These are phyloP conservation scores for Lota lota DNA, from an alignment of 2,113 vertebrate genomes.

Conservation along the genomic window DNA sequence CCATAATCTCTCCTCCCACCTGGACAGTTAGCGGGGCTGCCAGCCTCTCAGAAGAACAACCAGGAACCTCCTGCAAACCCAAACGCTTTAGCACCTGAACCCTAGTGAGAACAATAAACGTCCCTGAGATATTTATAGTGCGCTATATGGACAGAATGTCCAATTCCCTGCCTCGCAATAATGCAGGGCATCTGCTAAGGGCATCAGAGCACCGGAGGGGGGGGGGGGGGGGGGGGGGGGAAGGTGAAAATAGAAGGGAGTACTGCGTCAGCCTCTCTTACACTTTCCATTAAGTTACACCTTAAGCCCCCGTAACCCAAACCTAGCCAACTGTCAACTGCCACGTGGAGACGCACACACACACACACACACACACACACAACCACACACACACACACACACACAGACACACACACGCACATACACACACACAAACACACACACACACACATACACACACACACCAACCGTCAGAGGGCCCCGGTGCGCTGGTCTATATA, in stretches of 20 bases:
- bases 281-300: slow-evolving; percentile 66
- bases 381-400: not conserved
- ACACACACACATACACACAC: too few species aligned
- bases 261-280: slow-evolving; percentile 54
- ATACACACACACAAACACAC: slow-evolving; percentile 6
- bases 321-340: slow-evolving; percentile 39
- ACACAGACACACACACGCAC: slow-evolving; percentile 12
- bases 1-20: slow-evolving; percentile 60
- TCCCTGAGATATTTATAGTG: slow-evolving; percentile 91
- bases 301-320: slow-evolving; percentile 55
- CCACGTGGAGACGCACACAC: slow-evolving; percentile 16
- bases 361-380: too few species aligned
- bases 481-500: too few species aligned
- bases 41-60: slow-evolving; percentile 24
- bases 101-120: slow-evolving; percentile 92
- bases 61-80: slow-evolving; percentile 67
- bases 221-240: slow-evolving; percentile 47
- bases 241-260: slow-evolving; percentile 78
- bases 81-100: slow-evolving; percentile 94
- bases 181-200: slow-evolving; percentile 86
- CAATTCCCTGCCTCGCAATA: slow-evolving; percentile 87
- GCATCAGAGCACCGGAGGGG: slow-evolving; percentile 74
- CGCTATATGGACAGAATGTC: slow-evolving; percentile 87
- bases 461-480: too few species aligned
- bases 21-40: slow-evolving; percentile 65